phyloP scores from a whole-genome alignment of 2,797 vertebrate species.

The Enteromius anoplus region DNA sequence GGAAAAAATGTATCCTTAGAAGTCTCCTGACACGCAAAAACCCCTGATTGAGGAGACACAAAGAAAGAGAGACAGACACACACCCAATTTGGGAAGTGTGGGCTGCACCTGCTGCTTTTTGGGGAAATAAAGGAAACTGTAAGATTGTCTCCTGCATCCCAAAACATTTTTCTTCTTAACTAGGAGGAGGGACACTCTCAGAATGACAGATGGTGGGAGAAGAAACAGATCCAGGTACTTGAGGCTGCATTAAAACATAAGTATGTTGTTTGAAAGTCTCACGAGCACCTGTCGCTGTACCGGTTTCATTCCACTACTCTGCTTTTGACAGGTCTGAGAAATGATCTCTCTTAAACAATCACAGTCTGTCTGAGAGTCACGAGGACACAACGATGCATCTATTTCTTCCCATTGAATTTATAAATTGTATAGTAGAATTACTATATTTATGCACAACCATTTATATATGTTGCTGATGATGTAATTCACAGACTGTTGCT shows the following conservation, averaged over 20 bases:
- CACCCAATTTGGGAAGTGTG: constrained; percentile 37
- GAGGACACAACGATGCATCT: background rate
- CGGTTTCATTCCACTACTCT: constrained; percentile 45
- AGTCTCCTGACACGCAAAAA: constrained; percentile 77
- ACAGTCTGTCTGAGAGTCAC: background rate
- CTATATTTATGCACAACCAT: background rate
- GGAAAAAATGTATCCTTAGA: constrained; percentile 84
- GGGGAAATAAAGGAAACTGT: constrained; percentile 62
- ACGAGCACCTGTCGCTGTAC: constrained; percentile 54
- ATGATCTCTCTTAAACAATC: constrained; percentile 9
- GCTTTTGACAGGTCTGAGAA: constrained; percentile 46
- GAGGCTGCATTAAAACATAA: constrained; percentile 17
- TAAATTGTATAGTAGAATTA: background rate
- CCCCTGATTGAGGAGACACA: constrained; percentile 62
- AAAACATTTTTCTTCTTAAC: constrained; percentile 58
- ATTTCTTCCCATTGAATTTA: background rate
- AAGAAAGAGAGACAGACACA: constrained; percentile 42
- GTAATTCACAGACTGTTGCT: constrained; percentile 8
- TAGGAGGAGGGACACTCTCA: background rate
- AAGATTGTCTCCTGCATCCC: constrained; percentile 56
- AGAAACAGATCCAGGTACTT: constrained; percentile 62
- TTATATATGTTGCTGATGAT: background rate
- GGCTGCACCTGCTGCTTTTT: constrained; percentile 77
- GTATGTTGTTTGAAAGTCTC: constrained; percentile 3
- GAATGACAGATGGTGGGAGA: constrained; percentile 30